Percentiles rank a stretch among this genome's conserved stretches.
Conservation (phyloP, 2,113 vertebrate genomes). For the Carlito syrichta region DNA sequence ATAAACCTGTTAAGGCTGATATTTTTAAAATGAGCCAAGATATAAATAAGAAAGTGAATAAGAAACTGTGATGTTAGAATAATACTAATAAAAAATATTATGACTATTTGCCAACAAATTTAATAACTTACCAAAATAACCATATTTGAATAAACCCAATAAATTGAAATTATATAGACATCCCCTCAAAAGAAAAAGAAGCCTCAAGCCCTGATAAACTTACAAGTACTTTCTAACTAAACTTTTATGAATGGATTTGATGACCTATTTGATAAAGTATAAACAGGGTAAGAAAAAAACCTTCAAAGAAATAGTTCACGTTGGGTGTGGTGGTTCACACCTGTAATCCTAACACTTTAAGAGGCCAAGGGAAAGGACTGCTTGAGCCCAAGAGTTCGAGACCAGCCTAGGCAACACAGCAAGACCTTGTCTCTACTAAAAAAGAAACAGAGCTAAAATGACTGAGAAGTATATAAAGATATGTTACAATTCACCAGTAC, state of each 20-base stretch:
- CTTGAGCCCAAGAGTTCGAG: too few relatives aligned
- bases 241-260: not conserved
- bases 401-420: too few relatives aligned
- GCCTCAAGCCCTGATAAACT: not conserved
- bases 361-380: too few relatives aligned
- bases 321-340: too few relatives aligned
- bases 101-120: not conserved
- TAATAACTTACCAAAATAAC: not conserved
- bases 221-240: not conserved
- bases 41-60: not conserved
- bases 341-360: too few relatives aligned
- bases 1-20: not conserved
- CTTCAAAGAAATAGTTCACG: too few relatives aligned
- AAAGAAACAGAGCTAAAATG: too few relatives aligned
- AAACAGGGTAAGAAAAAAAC: not conserved
- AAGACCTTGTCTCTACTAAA: too few relatives aligned
- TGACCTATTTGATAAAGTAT: not conserved
- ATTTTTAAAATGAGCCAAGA: not conserved
- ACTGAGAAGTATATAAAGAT: not conserved
- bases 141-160: not conserved
- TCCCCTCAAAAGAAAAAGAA: not conserved
- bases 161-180: not conserved
- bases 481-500: not conserved
- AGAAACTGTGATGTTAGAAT: not conserved
- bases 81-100: not conserved